phyloP scores from a whole-genome alignment of 2,797 vertebrate species.

The Helostoma temminkii region DNA sequence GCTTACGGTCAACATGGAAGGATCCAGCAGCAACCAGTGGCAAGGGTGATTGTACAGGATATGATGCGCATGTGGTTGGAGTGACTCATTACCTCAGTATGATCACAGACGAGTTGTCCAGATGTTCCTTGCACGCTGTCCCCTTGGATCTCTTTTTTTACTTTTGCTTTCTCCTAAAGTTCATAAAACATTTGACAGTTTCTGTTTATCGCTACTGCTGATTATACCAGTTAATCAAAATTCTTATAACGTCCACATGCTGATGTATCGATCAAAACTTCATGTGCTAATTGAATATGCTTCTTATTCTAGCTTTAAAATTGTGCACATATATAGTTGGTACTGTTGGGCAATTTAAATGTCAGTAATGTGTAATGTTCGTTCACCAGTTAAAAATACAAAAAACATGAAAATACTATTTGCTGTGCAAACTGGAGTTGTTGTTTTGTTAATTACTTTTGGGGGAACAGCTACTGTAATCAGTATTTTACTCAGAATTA shows the following conservation, averaged over 20 bases:
- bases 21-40: constrained; percentile 38
- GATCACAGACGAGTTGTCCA: constrained; percentile 76
- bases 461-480: not conserved
- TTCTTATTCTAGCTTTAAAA: too few species aligned
- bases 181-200: constrained; percentile 18
- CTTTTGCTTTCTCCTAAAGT: not conserved
- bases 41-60: constrained; percentile 72
- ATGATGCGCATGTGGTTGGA: constrained; percentile 70
- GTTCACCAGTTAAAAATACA: too few species aligned
- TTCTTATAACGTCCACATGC: not conserved
- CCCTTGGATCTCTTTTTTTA: not conserved
- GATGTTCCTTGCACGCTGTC: constrained; percentile 65
- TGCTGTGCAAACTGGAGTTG: not conserved
- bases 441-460: constrained; percentile 5
- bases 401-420: not conserved
- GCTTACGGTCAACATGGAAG: constrained; percentile 54
- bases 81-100: constrained; percentile 80
- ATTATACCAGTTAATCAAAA: constrained; percentile 12
- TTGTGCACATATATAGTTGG: too few species aligned
- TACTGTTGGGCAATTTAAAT: not conserved
- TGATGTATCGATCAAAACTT: not conserved
- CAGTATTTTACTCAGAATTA: too few species aligned
- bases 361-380: too few species aligned
- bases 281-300: not conserved
- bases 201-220: not conserved